Conservation (phyloP, 2,888 invertebrate species). For the Drosophila quinaria region DNA sequence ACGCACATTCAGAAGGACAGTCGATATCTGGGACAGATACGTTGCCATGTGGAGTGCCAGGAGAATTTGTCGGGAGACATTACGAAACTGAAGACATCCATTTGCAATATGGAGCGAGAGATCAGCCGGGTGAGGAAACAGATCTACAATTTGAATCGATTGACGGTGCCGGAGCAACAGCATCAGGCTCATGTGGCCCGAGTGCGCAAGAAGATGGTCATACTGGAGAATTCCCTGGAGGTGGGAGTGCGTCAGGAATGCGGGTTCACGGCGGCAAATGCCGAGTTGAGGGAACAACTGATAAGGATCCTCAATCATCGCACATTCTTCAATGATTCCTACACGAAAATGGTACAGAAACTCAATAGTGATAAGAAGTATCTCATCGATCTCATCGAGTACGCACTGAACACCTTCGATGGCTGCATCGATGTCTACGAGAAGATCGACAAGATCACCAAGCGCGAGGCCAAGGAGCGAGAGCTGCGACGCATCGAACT, state of each 20-base stretch:
- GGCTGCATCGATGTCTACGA: slow-evolving; percentile 83
- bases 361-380: slow-evolving; percentile 84
- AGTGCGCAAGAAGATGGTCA: slow-evolving; percentile 76
- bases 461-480: slow-evolving; percentile 75
- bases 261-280: slow-evolving; percentile 80
- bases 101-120: slow-evolving; percentile 80
- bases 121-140: slow-evolving; percentile 79
- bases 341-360: slow-evolving; percentile 82
- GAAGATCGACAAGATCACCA: slow-evolving; percentile 80
- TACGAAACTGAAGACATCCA: slow-evolving; percentile 77
- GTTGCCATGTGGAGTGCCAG: slow-evolving; percentile 83
- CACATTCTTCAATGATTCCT: slow-evolving; percentile 82
- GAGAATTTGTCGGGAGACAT: slow-evolving; percentile 79
- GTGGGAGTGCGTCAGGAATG: slow-evolving; percentile 83
- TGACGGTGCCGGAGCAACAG: slow-evolving; percentile 83
- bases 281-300: slow-evolving; percentile 77
- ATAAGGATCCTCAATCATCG: slow-evolving; percentile 81
- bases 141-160: slow-evolving; percentile 82
- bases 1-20: slow-evolving; percentile 74
- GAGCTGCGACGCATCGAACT: slow-evolving; percentile 83
- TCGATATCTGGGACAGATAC: slow-evolving; percentile 70
- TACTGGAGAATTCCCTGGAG: slow-evolving; percentile 83
- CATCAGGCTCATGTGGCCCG: slow-evolving; percentile 78
- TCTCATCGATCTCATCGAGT: slow-evolving; percentile 83
- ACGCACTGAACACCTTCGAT: slow-evolving; percentile 83